These are phyloP conservation scores for Nesogale talazaci DNA, from an alignment of 2,113 vertebrate genomes.

Conservation along the genomic window DNA sequence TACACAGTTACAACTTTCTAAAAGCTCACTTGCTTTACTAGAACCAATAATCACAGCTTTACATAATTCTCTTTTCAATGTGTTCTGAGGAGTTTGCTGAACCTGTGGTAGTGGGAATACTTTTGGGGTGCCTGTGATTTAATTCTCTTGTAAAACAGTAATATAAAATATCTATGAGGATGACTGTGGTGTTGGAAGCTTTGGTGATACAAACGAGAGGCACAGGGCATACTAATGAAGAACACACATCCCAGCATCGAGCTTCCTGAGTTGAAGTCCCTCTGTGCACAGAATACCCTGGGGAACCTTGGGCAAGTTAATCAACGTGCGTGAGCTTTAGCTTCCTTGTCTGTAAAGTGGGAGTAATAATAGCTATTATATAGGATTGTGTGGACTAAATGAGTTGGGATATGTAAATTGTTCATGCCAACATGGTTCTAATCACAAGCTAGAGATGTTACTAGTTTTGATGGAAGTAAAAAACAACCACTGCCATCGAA, in stretches of 20 bases:
- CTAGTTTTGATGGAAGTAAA: neutral
- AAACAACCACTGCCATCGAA: neutral
- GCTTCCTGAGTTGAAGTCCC: neutral
- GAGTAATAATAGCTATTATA: neutral
- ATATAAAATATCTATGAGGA: neutral
- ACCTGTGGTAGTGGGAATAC: neutral
- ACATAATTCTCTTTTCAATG: neutral
- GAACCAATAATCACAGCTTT: neutral
- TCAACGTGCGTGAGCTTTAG: neutral
- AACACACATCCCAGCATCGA: neutral
- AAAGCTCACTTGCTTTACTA: neutral
- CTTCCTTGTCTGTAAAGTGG: neutral
- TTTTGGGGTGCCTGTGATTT: conserved; percentile 23
- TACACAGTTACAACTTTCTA: neutral
- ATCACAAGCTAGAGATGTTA: neutral
- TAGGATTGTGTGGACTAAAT: neutral
- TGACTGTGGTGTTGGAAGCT: neutral
- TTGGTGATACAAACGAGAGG: neutral
- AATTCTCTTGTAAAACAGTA: neutral
- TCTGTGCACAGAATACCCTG: neutral
- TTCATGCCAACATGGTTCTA: neutral
- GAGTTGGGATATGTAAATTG: neutral
- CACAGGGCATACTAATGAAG: neutral
- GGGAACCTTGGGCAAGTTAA: neutral
- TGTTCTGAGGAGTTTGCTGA: neutral